Base-by-base conservation (phyloP, 2,113 vertebrate genomes). In the Petroica traversi region DNA sequence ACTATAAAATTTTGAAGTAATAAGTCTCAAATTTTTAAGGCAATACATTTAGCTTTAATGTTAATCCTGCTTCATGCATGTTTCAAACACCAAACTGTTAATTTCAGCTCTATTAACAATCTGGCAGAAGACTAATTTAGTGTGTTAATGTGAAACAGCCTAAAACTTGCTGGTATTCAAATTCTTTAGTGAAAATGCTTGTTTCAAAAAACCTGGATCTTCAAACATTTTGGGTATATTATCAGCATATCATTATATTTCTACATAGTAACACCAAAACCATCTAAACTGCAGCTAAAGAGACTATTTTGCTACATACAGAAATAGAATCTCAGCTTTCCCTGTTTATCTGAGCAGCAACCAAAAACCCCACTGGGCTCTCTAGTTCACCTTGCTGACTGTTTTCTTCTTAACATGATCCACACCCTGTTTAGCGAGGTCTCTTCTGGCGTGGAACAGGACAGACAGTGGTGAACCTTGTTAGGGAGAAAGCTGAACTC, bases 1-100 rank as follows among this genome's bases (percentile, higher is more conserved):
- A 13, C 2, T 1, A 1, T 19, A 51, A 18, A 0, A 22, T 40
- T 63, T 77, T 54, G 29, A 67, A 46, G 41, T 1, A 62, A 2
- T 1, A 80, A 25, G 28, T 34, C 64, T 71, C 25, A 41, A 19
- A 51, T 26, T 89, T 88, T 67, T 46, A 61, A 67, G 61, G 61
- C 8, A 71, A 51, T 3, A 20, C 0, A 0, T 58, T 76, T 85
- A 0, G 2, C 40, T 95, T 69, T 41, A 62, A 49, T 31, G 41
- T 19, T 48, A 86, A 76, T 38, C 36, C 40, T 75, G 31, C 13
- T 83, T 78, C 19, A n/a, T 24, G 7, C 6, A 17, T 5, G 20
- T 59, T 75, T 69, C 51, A 81, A 81, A 48, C 8, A 16, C 9
- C 38, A 89, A n/a, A 7, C 49, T 1, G 0, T 7, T 74, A 14